These are phyloP conservation scores for Ischnura elegans DNA, from an alignment of 2,888 invertebrate species.

Conservation along the genomic window DNA sequence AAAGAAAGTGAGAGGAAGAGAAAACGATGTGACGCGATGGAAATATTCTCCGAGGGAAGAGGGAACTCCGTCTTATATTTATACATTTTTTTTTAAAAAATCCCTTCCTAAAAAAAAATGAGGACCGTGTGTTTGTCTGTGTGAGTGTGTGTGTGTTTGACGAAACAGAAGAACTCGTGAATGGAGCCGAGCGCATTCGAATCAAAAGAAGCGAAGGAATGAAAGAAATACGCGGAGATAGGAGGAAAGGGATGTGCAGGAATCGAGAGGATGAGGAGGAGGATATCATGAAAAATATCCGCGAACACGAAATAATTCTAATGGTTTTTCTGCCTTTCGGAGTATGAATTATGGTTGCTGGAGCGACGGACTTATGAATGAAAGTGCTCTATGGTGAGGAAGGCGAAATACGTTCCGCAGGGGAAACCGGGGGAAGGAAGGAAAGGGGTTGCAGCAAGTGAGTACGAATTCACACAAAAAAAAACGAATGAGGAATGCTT, in stretches of 20 bases:
- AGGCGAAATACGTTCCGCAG: not conserved
- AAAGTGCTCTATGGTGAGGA: not conserved
- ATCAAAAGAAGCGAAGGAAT: not conserved
- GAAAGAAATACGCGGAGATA: not conserved
- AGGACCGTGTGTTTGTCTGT: too few relatives aligned
- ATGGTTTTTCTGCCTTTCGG: not conserved
- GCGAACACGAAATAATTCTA: constrained; percentile 4
- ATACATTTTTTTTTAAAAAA: not conserved
- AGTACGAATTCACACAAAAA: not conserved
- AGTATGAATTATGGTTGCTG: not conserved
- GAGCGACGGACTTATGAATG: not conserved
- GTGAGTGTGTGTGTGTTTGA: not conserved
- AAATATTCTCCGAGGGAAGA: not conserved
- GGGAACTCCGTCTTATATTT: not conserved
- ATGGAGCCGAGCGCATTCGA: not conserved
- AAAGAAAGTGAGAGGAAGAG: not conserved
- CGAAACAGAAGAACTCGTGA: not conserved
- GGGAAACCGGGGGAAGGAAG: not conserved
- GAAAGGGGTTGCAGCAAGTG: not conserved
- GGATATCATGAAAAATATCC: not conserved
- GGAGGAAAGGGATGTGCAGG: not conserved
- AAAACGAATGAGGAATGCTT: constrained; percentile 27
- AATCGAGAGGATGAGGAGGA: not conserved
- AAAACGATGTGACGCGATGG: not conserved
- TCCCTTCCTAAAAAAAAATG: not conserved